phyloP scores from a whole-genome alignment of 2,888 invertebrate species.

The Drosophila niveifrons region DNA sequence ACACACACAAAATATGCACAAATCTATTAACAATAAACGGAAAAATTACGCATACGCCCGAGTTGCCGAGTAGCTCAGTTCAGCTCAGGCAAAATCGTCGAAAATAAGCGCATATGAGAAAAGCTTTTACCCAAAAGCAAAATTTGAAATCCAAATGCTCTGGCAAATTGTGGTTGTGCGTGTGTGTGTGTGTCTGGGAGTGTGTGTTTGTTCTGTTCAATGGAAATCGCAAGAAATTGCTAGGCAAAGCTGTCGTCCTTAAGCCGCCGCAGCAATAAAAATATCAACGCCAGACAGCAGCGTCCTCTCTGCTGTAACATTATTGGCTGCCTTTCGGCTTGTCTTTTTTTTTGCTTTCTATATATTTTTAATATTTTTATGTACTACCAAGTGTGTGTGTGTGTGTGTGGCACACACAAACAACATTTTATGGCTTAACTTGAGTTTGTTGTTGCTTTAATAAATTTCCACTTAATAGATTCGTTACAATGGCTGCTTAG shows the following conservation, averaged over 20 bases:
- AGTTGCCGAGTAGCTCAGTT: slow-evolving; percentile 24
- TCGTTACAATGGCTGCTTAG: slow-evolving; percentile 70
- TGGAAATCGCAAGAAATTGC: slow-evolving; percentile 34
- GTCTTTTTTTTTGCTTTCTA: slow-evolving; percentile 31
- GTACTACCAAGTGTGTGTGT: slow-evolving; percentile 39
- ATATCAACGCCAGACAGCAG: slow-evolving; percentile 68
- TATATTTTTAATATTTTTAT: slow-evolving; percentile 73
- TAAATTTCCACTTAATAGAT: slow-evolving; percentile 82
- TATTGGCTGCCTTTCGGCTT: slow-evolving; percentile 50
- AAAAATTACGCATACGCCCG: slow-evolving; percentile 64
- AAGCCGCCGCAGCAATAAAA: slow-evolving; percentile 72
- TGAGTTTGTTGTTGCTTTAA: slow-evolving; percentile 66
- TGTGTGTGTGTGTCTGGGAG: slow-evolving; percentile 3
- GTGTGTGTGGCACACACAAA: slow-evolving; percentile 20
- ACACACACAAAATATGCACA: slow-evolving; percentile 25
- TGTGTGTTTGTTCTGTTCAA: slow-evolving; percentile 19
- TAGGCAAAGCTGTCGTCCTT: slow-evolving; percentile 50
- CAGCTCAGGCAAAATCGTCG: slow-evolving; percentile 25
- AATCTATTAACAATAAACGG: slow-evolving; percentile 46
- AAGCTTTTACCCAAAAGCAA: slow-evolving; percentile 5
- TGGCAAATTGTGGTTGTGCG: slow-evolving; percentile 29
- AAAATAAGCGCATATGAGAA: slow-evolving; percentile 46
- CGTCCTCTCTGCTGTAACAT: slow-evolving; percentile 13
- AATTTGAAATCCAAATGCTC: slow-evolving; percentile 45
- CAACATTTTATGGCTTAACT: slow-evolving; percentile 73